These are phyloP conservation scores for Anodontia alba DNA, from an alignment of 2,888 invertebrate genomes.

Conservation along the genomic window DNA sequence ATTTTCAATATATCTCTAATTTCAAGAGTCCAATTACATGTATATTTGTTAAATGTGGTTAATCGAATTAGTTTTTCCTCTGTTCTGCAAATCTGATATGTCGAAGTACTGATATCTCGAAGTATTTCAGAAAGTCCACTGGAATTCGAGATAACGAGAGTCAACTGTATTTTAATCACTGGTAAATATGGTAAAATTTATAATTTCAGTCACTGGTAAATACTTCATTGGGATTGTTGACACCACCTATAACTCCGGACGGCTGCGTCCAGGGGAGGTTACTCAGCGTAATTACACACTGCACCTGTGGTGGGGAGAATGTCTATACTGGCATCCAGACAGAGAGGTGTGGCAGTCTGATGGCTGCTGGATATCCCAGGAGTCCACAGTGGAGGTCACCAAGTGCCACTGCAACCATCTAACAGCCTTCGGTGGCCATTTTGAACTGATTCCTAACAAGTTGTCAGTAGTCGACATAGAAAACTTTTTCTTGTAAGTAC, in stretches of 20 bases:
- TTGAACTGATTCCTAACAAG: conserved; percentile 77
- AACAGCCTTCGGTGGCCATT: conserved; percentile 80
- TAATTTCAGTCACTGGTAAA: conserved; percentile 67
- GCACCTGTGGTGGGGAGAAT: conserved; percentile 80
- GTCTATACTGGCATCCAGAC: conserved; percentile 80
- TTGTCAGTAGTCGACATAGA: conserved; percentile 74
- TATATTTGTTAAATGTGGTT: no score
- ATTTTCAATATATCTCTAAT: no score
- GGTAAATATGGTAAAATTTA: no score
- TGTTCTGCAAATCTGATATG: no score
- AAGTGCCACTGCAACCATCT: conserved; percentile 83
- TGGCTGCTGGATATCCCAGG: conserved; percentile 75
- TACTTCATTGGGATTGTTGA: conserved; percentile 81
- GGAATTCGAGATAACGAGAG: no score
- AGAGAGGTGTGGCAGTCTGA: conserved; percentile 72
- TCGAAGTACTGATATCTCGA: no score
- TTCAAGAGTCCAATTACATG: no score
- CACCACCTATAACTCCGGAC: conserved; percentile 77
- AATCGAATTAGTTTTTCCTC: no score
- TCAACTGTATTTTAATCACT: no score
- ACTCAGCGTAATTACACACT: conserved; percentile 78
- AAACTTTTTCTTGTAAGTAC: conserved; percentile 79
- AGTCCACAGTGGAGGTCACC: conserved; percentile 71
- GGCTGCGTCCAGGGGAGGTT: conserved; percentile 75
- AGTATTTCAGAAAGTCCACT: no score